Conservation (phyloP, 2,113 vertebrate genomes). For the Sebastes schlegelii region DNA sequence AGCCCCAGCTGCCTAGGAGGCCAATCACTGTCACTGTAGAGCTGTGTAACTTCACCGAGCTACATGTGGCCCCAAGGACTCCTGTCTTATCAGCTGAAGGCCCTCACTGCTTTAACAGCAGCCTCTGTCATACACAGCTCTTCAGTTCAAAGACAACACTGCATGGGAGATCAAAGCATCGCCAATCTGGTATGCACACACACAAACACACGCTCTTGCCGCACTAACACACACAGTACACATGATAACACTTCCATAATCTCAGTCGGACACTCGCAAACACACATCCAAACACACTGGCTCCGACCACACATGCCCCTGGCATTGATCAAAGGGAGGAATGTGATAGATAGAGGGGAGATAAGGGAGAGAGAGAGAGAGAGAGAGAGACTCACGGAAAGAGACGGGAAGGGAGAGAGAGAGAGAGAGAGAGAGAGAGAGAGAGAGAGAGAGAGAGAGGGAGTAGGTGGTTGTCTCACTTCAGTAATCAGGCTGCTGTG, state of each 20-base stretch:
- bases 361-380: conserved; percentile 48
- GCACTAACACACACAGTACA: conserved; percentile 63
- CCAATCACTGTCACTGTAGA: neutral
- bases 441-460: neutral
- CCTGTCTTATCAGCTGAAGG: conserved; percentile 69
- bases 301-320: conserved; percentile 66
- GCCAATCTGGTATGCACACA: conserved; percentile 65
- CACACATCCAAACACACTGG: conserved; percentile 66
- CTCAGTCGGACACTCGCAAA: conserved; percentile 66
- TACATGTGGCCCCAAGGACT: conserved; percentile 34
- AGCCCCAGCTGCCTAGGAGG: neutral
- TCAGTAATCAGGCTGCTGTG: conserved; percentile 49
- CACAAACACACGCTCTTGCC: conserved; percentile 47
- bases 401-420: neutral
- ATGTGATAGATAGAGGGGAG: conserved; percentile 75
- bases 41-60: conserved; percentile 27
- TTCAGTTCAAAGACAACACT: conserved; percentile 78
- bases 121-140: conserved; percentile 64
- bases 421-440: conserved; percentile 1
- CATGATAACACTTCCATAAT: conserved; percentile 71
- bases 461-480: conserved; percentile 47
- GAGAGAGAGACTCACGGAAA: conserved; percentile 5
- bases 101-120: conserved; percentile 66
- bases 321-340: conserved; percentile 81
- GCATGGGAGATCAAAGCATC: conserved; percentile 77